Percentiles rank a stretch among this genome's conserved stretches.
Conservation (phyloP, 2,888 invertebrate genomes). For the Caenorhabditis sp. region DNA sequence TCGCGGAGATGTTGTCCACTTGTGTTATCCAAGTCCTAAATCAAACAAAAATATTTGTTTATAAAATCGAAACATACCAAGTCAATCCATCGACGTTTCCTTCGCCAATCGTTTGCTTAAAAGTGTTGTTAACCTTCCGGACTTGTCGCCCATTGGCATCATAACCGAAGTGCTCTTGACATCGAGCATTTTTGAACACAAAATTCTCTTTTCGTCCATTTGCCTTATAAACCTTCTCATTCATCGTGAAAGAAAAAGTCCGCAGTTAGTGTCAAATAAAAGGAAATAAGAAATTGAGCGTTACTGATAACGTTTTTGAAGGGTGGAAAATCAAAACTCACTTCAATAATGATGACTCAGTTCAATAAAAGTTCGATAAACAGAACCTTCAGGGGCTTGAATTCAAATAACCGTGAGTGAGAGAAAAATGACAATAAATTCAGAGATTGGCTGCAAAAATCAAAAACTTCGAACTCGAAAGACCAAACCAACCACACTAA, state of each 20-base stretch:
- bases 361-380: no score
- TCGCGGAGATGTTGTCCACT: background rate
- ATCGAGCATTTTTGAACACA: background rate
- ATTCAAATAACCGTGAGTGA: no score
- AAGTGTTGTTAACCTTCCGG: background rate
- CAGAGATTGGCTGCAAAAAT: no score
- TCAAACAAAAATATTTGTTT: background rate
- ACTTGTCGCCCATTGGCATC: background rate
- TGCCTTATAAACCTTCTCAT: background rate
- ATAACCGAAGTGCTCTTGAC: background rate
- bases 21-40: conserved; percentile 11
- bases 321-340: background rate
- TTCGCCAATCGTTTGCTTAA: conserved; percentile 10
- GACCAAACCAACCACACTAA: background rate
- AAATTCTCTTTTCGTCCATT: conserved; percentile 4
- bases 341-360: background rate
- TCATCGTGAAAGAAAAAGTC: background rate
- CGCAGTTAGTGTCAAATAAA: background rate
- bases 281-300: background rate
- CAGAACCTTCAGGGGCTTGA: no score
- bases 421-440: no score
- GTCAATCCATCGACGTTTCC: background rate
- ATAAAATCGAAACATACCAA: background rate
- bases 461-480: background rate
- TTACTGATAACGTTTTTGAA: background rate